These are phyloP conservation scores for Chymomyza procnemis DNA, from an alignment of 2,888 invertebrate genomes.

Conservation along the genomic window DNA sequence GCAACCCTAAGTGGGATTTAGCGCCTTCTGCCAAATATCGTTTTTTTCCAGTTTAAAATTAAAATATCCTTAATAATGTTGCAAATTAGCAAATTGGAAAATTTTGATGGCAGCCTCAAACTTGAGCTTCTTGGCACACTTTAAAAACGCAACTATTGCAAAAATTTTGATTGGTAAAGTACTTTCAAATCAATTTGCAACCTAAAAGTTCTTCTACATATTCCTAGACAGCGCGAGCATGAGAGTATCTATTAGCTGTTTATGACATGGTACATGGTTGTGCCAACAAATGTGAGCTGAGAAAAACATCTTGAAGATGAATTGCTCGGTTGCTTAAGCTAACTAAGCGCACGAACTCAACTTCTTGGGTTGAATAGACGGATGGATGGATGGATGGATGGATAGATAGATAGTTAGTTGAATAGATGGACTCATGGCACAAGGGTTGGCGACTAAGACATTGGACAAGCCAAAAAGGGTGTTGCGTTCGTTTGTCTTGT, in stretches of 20 bases:
- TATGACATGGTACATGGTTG: not conserved
- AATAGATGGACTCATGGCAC: not conserved
- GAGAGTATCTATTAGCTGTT: constrained; percentile 13
- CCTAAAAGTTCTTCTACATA: not conserved
- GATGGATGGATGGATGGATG: not conserved
- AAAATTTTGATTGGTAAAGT: not conserved
- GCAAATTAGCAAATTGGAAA: no score
- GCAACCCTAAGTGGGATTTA: no score
- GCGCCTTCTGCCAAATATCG: no score
- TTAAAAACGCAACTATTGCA: no score
- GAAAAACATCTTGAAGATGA: constrained; percentile 11
- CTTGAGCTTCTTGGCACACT: no score
- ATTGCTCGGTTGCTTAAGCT: constrained; percentile 7
- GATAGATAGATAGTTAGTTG: not conserved
- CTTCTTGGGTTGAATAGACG: not conserved
- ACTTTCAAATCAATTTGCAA: not conserved
- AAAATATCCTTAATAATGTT: no score
- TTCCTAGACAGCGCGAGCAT: not conserved
- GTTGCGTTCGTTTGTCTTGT: not conserved
- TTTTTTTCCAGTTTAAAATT: no score
- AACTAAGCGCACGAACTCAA: not conserved
- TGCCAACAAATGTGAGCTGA: not conserved
- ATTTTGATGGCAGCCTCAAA: no score
- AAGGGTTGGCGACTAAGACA: not conserved
- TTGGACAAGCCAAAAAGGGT: not conserved